These are phyloP conservation scores for Cyprinodon variegatus DNA, from an alignment of 2,113 vertebrate genomes.

Conservation along the genomic window DNA sequence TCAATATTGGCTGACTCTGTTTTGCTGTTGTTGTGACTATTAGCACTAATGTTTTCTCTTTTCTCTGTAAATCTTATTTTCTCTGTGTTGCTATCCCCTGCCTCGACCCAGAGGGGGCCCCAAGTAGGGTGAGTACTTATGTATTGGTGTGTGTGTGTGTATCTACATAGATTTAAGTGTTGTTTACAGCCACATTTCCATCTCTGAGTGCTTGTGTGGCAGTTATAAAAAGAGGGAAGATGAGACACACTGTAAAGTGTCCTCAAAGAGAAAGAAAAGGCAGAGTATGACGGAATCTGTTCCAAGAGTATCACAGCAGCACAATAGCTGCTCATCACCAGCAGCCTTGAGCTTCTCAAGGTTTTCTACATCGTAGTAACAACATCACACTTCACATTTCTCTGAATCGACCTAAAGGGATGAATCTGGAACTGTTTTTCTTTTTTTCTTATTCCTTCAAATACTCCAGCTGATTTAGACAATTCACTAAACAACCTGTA, in stretches of 20 bases:
- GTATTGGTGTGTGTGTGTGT: conserved; percentile 35
- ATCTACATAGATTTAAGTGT: conserved; percentile 24
- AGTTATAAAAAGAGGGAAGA: conserved; percentile 56
- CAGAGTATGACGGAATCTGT: conserved; percentile 45
- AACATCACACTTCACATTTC: conserved; percentile 25
- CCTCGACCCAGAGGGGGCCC: conserved; percentile 79
- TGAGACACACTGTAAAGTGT: conserved; percentile 49
- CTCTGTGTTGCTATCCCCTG: conserved; percentile 20
- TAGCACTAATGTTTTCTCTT: conserved; percentile 68
- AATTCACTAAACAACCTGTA: conserved; percentile 32
- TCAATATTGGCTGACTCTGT: conserved; percentile 69
- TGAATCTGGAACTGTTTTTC: conserved; percentile 36
- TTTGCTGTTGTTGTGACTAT: conserved; percentile 76
- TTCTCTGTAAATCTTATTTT: conserved; percentile 25
- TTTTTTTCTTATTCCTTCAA: conserved; percentile 19
- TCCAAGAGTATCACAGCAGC: conserved; percentile 42
- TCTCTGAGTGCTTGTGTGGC: conserved; percentile 23
- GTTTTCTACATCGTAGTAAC: conserved; percentile 45
- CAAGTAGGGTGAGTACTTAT: conserved; percentile 82
- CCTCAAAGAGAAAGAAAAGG: conserved; percentile 42
- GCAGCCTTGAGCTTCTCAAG: conserved; percentile 62
- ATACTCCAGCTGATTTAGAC: conserved; percentile 41
- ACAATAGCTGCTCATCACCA: conserved; percentile 47
- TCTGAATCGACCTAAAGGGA: conserved; percentile 30
- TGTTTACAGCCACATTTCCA: conserved; percentile 19